These are phyloP conservation scores for Corapipo altera DNA, from an alignment of 2,113 vertebrate genomes.

Conservation along the genomic window DNA sequence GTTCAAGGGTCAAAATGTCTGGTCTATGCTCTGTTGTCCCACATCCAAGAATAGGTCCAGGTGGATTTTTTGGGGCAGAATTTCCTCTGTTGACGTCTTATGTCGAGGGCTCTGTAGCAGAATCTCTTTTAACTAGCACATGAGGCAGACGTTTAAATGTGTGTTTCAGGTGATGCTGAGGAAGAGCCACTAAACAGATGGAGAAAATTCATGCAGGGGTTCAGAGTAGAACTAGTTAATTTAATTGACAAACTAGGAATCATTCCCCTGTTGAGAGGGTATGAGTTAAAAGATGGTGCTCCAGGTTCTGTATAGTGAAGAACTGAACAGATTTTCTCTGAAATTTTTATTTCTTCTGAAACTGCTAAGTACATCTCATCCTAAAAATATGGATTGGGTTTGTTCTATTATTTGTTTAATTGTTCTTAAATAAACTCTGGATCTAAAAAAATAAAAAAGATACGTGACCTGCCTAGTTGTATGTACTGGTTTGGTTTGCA, in stretches of 20 bases:
- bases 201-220: not conserved
- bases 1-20: not conserved
- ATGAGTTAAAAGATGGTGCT: not conserved
- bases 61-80: not conserved
- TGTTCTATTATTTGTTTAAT: not conserved
- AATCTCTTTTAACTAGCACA: not conserved
- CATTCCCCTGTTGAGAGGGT: not conserved
- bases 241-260: not conserved
- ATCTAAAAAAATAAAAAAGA: not conserved
- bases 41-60: not conserved
- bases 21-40: not conserved
- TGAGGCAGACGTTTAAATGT: not conserved
- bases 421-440: not conserved
- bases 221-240: not conserved
- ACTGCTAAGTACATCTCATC: not conserved
- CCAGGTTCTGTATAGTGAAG: not conserved
- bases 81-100: not conserved
- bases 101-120: not conserved
- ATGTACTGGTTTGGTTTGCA: not conserved
- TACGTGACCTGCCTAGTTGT: not conserved
- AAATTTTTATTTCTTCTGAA: not conserved
- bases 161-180: not conserved
- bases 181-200: not conserved
- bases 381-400: not conserved
- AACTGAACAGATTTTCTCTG: not conserved